Evolutionary conservation across 2,888 invertebrate genomes (phyloP), one percentile per base, ranked within the genome.

Genomic region (Aquatica leii): DNA sequence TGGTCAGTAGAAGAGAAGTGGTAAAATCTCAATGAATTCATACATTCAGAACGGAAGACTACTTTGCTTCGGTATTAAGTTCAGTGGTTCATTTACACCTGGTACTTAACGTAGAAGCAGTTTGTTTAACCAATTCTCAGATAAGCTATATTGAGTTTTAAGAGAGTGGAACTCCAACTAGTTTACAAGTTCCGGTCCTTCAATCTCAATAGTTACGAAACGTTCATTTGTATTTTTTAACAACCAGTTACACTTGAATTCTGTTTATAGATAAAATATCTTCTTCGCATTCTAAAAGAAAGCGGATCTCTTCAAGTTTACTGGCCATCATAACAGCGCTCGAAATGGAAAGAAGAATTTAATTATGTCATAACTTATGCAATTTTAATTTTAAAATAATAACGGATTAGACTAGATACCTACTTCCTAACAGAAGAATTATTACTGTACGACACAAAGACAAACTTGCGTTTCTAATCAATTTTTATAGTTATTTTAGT

Each of bases 61-160:
- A 51, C 17, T 20, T 52, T 35, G n/a, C 41, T 62, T 31, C 31
- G 21, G 11, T 57, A 46, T 48, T 56, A 57, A 58, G 63, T 63
- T 63, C 59, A 59, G 24, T 59, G 59, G 54, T 59, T 55, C 59
- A 55, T 59, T 64, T 59, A 41, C 48, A 62, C 55, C 52, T 58
- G 48, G 15, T 41, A 20, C 37, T 55, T 49, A 9, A 43, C 4
- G n/a, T 40, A n/a, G 12, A 35, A 40, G 18, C 12, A 49, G 53
- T 53, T 48, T 53, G 46, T 40, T 21, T 41, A 51, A 58, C 49
- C 24, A 54, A 49, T 51, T 54, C 34, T 52, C 21, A 50, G 43
- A 52, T 52, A 31, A 62, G 55, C 50, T 53, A 24, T 34, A 50
- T 56, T 18, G 34, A 53, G 21, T 14, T 49, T 49, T 2, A 14